phyloP scores from a whole-genome alignment of 1,140 invertebrate species.

The Mylabris phalerata region DNA sequence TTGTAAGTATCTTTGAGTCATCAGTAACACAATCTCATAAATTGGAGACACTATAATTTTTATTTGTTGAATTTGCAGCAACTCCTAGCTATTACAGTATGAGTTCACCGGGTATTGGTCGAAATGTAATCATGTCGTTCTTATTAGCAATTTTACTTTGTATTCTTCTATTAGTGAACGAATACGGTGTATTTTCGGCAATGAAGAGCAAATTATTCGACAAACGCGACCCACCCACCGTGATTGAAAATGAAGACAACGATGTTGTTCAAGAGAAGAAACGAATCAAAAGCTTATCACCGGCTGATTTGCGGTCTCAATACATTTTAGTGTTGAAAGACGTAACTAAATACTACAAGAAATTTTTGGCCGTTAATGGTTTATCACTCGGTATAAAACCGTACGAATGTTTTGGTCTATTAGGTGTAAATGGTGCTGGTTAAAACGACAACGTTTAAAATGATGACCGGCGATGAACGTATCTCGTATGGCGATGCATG shows the following conservation, averaged over 20 bases:
- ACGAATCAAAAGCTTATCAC: too few species aligned
- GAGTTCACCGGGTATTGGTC: slow-evolving; percentile 42
- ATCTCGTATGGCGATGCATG: slow-evolving; percentile 38
- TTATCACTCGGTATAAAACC: slow-evolving; percentile 54
- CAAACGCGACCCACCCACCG: slow-evolving; percentile 51
- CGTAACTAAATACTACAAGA: slow-evolving; percentile 61
- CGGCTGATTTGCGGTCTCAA: too few species aligned
- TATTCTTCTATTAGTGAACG: slow-evolving; percentile 38
- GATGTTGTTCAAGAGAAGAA: slow-evolving; percentile 49
- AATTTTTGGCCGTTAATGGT: slow-evolving; percentile 62
- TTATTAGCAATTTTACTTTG: slow-evolving; percentile 36
- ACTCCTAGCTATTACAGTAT: slow-evolving; percentile 45
- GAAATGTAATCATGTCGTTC: slow-evolving; percentile 40
- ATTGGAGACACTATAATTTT: too few species aligned
- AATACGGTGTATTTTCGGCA: slow-evolving; percentile 47
- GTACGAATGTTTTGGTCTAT: slow-evolving; percentile 79
- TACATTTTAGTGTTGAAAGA: slow-evolving; percentile 23
- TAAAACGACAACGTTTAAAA: slow-evolving; percentile 83
- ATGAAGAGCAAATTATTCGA: slow-evolving; percentile 64
- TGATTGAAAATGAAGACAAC: slow-evolving; percentile 64
- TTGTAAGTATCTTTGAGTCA: neutral
- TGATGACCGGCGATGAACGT: slow-evolving; percentile 74
- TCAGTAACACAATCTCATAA: too few species aligned
- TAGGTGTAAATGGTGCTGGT: slow-evolving; percentile 72
- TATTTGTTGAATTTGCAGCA: slow-evolving; percentile 20